phyloP scores from a whole-genome alignment of 2,888 invertebrate genomes.

The Drosophila fulvimacula region DNA sequence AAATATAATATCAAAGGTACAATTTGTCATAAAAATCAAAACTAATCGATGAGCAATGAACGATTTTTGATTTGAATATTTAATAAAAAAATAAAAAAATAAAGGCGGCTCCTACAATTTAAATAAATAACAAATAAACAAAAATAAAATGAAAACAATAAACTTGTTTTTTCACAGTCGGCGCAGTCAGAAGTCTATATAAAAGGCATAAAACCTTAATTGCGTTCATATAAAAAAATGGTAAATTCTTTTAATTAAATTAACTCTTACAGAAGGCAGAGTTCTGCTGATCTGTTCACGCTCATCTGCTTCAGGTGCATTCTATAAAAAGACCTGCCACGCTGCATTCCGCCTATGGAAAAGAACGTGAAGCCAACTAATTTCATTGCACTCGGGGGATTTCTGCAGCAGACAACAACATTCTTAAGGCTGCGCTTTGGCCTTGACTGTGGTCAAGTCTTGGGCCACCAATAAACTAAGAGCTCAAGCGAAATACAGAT shows the following conservation, averaged over 20 bases:
- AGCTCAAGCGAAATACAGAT: background rate
- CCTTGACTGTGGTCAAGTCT: constrained; percentile 60
- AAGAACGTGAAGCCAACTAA: constrained; percentile 33
- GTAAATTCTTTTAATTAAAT: constrained; percentile 37
- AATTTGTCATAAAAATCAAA: constrained; percentile 53
- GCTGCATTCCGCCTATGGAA: constrained; percentile 52
- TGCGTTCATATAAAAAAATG: constrained; percentile 31
- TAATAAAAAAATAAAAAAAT: background rate
- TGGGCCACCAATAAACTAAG: constrained; percentile 1
- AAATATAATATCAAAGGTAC: constrained; percentile 46
- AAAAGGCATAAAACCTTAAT: constrained; percentile 46
- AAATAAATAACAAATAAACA: constrained; percentile 8
- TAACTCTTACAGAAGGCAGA: constrained; percentile 24
- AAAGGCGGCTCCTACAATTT: background rate
- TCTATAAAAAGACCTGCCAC: constrained; percentile 47
- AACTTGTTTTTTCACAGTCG: constrained; percentile 40
- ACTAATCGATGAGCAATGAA: constrained; percentile 44
- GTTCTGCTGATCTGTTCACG: background rate
- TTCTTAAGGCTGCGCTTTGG: constrained; percentile 32
- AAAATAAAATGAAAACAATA: background rate
- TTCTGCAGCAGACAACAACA: constrained; percentile 17
- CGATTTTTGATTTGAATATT: constrained; percentile 44
- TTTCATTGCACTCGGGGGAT: constrained; percentile 33
- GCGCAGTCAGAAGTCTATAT: background rate
- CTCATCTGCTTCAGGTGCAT: constrained; percentile 1